phyloP scores from a whole-genome alignment of 2,113 vertebrate genomes.

The Cephalopterus ornatus region DNA sequence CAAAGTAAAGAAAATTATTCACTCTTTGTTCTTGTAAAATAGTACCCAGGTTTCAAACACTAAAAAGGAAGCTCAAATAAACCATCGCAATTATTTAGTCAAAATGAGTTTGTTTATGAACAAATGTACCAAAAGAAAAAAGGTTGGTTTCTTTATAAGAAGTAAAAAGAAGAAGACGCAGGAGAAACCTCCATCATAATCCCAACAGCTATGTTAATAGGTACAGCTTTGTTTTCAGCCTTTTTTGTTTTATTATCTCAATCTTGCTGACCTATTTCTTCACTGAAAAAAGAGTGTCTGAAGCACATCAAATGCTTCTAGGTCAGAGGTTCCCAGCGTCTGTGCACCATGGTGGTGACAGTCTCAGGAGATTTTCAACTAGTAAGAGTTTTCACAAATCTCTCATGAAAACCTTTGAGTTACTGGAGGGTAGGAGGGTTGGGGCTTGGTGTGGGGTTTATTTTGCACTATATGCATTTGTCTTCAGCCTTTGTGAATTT shows the following conservation, averaged over 20 bases:
- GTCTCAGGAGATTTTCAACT: constrained; percentile 36
- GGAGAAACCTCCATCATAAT: not conserved
- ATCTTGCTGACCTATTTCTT: constrained; percentile 44
- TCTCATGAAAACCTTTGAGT: not conserved
- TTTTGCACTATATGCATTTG: not conserved
- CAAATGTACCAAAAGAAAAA: not conserved
- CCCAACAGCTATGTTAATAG: not conserved
- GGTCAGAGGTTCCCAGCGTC: constrained; percentile 12
- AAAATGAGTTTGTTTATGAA: constrained; percentile 54
- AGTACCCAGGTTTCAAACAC: constrained; percentile 29
- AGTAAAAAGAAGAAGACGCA: not conserved
- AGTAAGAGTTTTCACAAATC: constrained; percentile 22
- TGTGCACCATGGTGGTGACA: not conserved
- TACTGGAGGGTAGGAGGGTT: not conserved
- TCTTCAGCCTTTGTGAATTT: constrained; percentile 63
- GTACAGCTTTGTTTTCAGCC: constrained; percentile 1
- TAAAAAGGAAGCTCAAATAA: constrained; percentile 21
- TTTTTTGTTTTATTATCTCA: constrained; percentile 34
- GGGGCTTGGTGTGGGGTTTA: not conserved
- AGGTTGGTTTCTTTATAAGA: constrained; percentile 6
- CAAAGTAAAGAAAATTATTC: constrained; percentile 58
- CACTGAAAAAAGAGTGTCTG: not conserved
- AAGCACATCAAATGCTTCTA: constrained; percentile 31
- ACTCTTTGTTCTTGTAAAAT: constrained; percentile 44
- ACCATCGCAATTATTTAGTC: constrained; percentile 53